Conservation (phyloP, 2,797 vertebrate species). For the Pseudochirops cupreus region DNA sequence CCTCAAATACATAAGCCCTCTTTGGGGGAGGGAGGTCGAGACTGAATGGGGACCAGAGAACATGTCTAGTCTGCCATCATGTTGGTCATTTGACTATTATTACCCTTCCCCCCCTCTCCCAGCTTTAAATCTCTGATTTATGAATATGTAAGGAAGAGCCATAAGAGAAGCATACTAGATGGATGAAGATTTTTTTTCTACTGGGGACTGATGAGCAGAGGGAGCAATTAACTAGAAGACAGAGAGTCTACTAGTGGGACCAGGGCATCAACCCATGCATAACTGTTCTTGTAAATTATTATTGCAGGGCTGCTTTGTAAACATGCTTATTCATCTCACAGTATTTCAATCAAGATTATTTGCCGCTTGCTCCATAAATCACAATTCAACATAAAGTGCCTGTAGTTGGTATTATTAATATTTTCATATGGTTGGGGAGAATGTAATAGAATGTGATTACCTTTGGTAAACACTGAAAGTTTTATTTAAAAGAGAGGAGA, state of each 20-base stretch:
- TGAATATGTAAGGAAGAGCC: neutral
- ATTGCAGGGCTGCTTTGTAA: constrained; percentile 82
- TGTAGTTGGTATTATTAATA: constrained; percentile 80
- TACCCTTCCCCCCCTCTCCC: neutral
- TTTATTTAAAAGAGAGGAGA: constrained; percentile 71
- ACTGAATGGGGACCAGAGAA: neutral
- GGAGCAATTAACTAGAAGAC: constrained; percentile 81
- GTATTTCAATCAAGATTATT: constrained; percentile 80
- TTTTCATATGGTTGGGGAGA: constrained; percentile 72
- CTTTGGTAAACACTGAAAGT: constrained; percentile 72
- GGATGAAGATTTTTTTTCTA: constrained; percentile 64
- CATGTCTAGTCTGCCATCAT: neutral
- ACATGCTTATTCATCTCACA: constrained; percentile 84
- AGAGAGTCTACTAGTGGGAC: constrained; percentile 83
- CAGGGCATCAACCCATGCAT: constrained; percentile 81
- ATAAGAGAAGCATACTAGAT: constrained; percentile 18
- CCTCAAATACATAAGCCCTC: neutral
- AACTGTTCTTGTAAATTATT: constrained; percentile 84
- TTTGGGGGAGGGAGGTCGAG: neutral
- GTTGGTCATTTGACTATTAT: neutral
- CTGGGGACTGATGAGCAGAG: constrained; percentile 74
- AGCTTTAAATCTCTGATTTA: neutral
- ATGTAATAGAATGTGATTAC: constrained; percentile 77
- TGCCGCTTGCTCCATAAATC: constrained; percentile 79
- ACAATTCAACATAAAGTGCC: constrained; percentile 82